Evolutionary conservation across 2,113 vertebrate species (phyloP).

Genomic region (Prunella himalayana): DNA sequence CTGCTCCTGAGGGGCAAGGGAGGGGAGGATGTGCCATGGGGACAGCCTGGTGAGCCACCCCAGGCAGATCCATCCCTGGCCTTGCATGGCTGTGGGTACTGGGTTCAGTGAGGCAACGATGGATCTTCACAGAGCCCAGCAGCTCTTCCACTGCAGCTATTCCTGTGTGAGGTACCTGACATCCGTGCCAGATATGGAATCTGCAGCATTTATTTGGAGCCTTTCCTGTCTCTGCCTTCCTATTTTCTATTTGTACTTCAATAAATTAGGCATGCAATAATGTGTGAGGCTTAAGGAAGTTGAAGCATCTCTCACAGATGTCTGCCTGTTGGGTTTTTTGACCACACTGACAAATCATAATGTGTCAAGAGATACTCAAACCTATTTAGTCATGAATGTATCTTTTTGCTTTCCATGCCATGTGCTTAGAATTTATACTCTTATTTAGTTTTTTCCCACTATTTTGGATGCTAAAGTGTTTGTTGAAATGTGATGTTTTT

Average conservation of each 20-base stretch:
- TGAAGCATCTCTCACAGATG: neutral
- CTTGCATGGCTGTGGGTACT: rapidly evolving
- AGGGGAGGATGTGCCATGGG: neutral
- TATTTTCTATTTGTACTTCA: neutral
- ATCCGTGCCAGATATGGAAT: neutral
- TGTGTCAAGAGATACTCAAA: neutral
- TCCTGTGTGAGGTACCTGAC: neutral
- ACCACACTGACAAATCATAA: neutral
- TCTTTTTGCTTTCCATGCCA: neutral
- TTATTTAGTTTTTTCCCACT: neutral
- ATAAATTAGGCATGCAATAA: neutral
- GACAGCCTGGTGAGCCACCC: neutral
- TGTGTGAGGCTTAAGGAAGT: neutral
- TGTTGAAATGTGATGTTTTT: neutral
- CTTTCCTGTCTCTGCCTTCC: neutral
- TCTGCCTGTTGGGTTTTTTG: neutral
- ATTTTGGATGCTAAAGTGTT: neutral
- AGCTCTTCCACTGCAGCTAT: neutral
- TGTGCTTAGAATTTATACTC: neutral
- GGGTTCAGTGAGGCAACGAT: neutral
- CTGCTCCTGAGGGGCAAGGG: neutral
- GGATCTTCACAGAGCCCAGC: neutral
- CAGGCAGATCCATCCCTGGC: neutral
- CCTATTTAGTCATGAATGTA: no score
- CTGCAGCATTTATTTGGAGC: neutral